Evolutionary conservation across 2,797 vertebrate species (phyloP), one percentile per base, ranked within the genome.

Genomic region (Mus spretus): DNA sequence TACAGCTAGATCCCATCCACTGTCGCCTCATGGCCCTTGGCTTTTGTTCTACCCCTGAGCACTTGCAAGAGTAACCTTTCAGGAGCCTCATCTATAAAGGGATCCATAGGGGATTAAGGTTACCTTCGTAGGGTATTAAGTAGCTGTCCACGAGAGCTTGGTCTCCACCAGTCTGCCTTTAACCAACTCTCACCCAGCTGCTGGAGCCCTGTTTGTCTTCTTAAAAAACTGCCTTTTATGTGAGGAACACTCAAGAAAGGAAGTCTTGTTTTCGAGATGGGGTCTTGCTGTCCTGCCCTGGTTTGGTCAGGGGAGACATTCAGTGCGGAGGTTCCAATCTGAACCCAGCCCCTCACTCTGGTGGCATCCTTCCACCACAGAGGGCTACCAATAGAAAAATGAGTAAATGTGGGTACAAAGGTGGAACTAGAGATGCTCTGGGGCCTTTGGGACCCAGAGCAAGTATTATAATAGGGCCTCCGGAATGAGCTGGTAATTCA

Each of bases 31-130:
- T 0, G 85, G 67, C n/a, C 63, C 70, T 74, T 57, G 86, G 44
- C 26, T 6, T 75, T 12, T 22, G 14, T 26, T 61, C 6, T 72
- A 22, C 22, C 50, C 37, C 22, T 85, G 82, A 44, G 17, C 82
- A 34, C 0, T 63, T 31, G 53, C 6, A 50, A 50, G 34, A 31
- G 63, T 89, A 97, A 57, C 74, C 53, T 91, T 34, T 74, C 11
- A 70, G 83, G 89, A 89, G 90, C 81, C 47, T 92, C 50, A 55
- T 59, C 11, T 89, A 12, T 75, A 77, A 92, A 90, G 55, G 15
- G 59, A 80, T 75, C 8, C 20, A 17, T 3, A 19, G 34, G 15
- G 34, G 34, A 72, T 3, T n/a, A 72, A n/a, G 3, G 67, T 17
- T 72, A n/a, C 67, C 24, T 31, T 17, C 22, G 15, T 14, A 50